Evolutionary conservation across 2,797 vertebrate species (phyloP).

Genomic region (Myotis pilosus): DNA sequence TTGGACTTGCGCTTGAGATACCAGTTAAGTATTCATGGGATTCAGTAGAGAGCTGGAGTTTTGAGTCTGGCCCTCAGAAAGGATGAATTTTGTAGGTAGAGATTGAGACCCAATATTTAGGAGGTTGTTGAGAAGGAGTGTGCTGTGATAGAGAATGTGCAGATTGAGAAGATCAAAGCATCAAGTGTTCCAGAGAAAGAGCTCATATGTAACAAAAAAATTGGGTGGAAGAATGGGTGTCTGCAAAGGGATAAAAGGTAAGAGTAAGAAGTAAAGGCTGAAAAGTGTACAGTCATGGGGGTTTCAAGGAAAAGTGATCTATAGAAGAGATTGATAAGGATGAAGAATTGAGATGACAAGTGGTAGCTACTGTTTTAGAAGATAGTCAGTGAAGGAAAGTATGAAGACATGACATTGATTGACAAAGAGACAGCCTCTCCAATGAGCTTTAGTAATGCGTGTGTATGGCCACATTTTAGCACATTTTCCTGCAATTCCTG

Average conservation of each 20-base stretch:
- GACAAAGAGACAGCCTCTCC: background rate
- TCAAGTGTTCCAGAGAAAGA: background rate
- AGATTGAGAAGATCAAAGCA: background rate
- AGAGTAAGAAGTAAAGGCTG: conserved; percentile 3
- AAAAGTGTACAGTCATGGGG: background rate
- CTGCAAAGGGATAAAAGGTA: background rate
- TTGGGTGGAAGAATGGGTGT: background rate
- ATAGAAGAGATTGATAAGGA: background rate
- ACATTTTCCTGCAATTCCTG: background rate
- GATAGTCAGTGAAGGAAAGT: background rate
- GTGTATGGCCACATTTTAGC: background rate
- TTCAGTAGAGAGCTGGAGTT: background rate
- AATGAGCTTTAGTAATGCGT: background rate
- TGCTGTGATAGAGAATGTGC: background rate
- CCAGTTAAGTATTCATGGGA: background rate
- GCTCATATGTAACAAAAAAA: background rate
- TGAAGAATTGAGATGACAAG: background rate
- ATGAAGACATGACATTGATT: background rate
- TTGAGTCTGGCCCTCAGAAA: background rate
- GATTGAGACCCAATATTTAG: background rate
- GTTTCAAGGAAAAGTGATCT: background rate
- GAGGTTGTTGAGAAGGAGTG: background rate
- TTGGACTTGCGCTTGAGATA: background rate
- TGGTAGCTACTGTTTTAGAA: background rate
- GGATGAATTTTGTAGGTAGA: background rate